These are phyloP conservation scores for Malachius bipustulatus DNA, from an alignment of 2,888 invertebrate genomes.

Conservation along the genomic window DNA sequence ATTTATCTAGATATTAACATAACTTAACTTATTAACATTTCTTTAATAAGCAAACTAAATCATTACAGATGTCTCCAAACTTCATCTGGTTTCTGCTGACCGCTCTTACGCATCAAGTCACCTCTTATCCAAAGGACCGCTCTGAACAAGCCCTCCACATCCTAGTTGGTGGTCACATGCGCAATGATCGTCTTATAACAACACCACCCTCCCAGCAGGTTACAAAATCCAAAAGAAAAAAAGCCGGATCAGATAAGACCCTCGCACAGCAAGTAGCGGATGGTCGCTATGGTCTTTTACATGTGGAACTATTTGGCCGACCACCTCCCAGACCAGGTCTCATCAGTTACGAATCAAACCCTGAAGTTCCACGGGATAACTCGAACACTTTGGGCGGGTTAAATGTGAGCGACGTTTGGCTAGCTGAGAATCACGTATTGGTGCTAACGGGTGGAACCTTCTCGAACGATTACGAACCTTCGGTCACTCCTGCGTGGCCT, in stretches of 20 bases:
- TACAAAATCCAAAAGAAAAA: constrained; percentile 16
- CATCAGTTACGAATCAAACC: constrained; percentile 67
- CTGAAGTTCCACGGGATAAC: constrained; percentile 72
- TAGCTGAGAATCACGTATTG: constrained; percentile 77
- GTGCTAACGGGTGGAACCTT: constrained; percentile 70
- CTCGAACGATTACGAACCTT: constrained; percentile 40
- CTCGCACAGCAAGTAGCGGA: constrained; percentile 82
- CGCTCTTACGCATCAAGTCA: too few relatives aligned
- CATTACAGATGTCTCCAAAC: too few relatives aligned
- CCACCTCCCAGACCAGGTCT: constrained; percentile 63
- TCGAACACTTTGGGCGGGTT: constrained; percentile 69
- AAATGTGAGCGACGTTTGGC: constrained; percentile 77
- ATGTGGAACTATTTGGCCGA: constrained; percentile 66
- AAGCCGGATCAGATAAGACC: constrained; percentile 71
- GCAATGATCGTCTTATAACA: too few relatives aligned
- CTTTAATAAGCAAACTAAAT: too few relatives aligned
- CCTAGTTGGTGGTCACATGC: constrained; percentile 56
- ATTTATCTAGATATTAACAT: too few relatives aligned
- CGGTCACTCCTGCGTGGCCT: constrained; percentile 47
- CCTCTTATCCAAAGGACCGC: too few relatives aligned
- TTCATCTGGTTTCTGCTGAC: too few relatives aligned
- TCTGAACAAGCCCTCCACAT: constrained; percentile 54
- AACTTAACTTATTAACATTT: too few relatives aligned
- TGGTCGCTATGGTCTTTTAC: constrained; percentile 81
- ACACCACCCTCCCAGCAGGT: too few relatives aligned